These are phyloP conservation scores for Motacilla tschutschensis DNA, from an alignment of 2,113 vertebrate genomes.

Conservation along the genomic window DNA sequence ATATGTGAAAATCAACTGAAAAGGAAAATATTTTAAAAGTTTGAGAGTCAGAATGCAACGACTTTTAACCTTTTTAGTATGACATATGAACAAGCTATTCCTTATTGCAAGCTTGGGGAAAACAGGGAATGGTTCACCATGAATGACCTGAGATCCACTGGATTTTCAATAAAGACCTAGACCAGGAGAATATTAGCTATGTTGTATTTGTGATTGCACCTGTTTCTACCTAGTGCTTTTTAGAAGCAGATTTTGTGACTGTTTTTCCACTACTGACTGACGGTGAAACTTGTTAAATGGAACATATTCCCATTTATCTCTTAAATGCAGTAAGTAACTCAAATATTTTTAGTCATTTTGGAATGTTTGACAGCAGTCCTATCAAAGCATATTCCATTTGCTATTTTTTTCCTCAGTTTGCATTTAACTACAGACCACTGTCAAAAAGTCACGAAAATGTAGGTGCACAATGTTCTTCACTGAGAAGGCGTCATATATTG, in stretches of 20 bases:
- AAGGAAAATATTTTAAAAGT: background rate
- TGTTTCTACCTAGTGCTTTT: background rate
- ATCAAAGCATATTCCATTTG: background rate
- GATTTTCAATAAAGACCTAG: background rate
- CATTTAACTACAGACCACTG: background rate
- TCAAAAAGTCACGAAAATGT: background rate
- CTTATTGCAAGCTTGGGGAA: background rate
- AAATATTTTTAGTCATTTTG: fast-evolving
- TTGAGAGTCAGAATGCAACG: fast-evolving
- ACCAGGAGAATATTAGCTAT: background rate
- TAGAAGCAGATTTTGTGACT: background rate
- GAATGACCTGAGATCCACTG: background rate
- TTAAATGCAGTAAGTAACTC: background rate
- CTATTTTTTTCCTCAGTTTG: background rate
- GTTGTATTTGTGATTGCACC: background rate
- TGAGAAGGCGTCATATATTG: background rate
- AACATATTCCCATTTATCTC: background rate
- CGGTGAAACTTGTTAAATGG: background rate
- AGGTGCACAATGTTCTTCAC: background rate
- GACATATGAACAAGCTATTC: background rate
- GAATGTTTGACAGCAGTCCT: background rate
- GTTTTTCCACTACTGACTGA: background rate
- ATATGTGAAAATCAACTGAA: background rate
- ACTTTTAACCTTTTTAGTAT: background rate
- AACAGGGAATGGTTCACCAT: background rate